These are phyloP conservation scores for Scrobipalpa costella DNA, from an alignment of 2,888 invertebrate species.

Conservation along the genomic window DNA sequence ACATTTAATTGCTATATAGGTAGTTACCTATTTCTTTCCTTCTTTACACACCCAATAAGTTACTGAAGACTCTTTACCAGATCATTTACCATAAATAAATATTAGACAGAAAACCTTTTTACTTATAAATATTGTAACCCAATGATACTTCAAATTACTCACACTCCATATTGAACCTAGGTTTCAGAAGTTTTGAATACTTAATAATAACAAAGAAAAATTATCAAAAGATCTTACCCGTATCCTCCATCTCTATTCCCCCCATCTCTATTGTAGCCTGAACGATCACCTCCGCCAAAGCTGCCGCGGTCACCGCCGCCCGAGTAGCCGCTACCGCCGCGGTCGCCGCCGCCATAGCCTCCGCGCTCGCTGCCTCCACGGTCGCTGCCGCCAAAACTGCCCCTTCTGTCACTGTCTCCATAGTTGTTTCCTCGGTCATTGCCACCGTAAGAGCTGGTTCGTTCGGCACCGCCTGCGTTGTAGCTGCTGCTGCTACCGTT, in stretches of 20 bases:
- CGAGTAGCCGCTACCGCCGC: constrained; percentile 61
- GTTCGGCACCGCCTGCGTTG: constrained; percentile 45
- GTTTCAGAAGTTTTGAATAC: not conserved
- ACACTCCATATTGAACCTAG: not conserved
- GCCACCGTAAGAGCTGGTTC: constrained; percentile 41
- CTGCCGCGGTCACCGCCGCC: constrained; percentile 70
- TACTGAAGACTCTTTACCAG: not conserved
- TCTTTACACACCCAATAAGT: not conserved
- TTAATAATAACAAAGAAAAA: not conserved
- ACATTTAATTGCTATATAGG: no score
- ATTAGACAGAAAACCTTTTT: not conserved
- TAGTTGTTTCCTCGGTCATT: constrained; percentile 41
- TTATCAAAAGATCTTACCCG: constrained; percentile 74
- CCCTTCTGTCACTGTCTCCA: constrained; percentile 64
- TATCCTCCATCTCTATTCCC: constrained; percentile 81
- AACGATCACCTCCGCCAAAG: constrained; percentile 71
- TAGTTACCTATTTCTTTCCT: not conserved
- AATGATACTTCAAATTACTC: not conserved
- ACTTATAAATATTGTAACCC: not conserved
- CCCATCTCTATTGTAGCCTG: constrained; percentile 80
- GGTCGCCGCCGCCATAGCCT: constrained; percentile 59
- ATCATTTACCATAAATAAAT: not conserved
- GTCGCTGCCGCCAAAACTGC: constrained; percentile 61
- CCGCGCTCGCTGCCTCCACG: constrained; percentile 69
- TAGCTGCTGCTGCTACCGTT: constrained; percentile 41